phyloP scores from a whole-genome alignment of 2,888 invertebrate species.

The Boloria selene region DNA sequence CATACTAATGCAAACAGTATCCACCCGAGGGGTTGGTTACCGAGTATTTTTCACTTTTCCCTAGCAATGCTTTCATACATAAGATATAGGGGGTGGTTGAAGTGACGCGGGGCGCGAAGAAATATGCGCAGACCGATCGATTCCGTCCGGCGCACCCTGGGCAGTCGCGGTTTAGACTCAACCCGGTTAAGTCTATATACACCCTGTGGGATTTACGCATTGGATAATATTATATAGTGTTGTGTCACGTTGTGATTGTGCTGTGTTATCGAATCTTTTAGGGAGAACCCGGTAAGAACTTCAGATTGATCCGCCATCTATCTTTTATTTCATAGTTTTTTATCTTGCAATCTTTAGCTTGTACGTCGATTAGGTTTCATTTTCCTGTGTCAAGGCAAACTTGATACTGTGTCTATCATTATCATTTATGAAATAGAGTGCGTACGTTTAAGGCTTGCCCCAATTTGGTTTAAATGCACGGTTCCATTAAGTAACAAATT shows the following conservation, averaged over 20 bases:
- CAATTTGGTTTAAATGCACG: constrained; percentile 18
- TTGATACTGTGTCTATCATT: constrained; percentile 14
- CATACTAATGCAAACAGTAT: constrained; percentile 35
- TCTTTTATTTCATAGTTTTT: constrained; percentile 8
- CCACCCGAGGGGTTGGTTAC: constrained; percentile 42
- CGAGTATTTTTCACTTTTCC: constrained; percentile 65
- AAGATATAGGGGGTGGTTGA: constrained; percentile 70
- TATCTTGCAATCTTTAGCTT: constrained; percentile 5
- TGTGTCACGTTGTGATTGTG: constrained; percentile 48
- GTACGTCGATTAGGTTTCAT: constrained; percentile 7
- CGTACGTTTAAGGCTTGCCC: constrained; percentile 15
- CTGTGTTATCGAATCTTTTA: constrained; percentile 42
- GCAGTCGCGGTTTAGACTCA: constrained; percentile 64
- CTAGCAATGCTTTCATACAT: constrained; percentile 73
- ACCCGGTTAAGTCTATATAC: constrained; percentile 46
- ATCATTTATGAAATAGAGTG: constrained; percentile 24
- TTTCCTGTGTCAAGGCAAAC: constrained; percentile 27
- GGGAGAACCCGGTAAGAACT: constrained; percentile 38
- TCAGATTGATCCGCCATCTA: constrained; percentile 3
- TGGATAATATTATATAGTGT: constrained; percentile 50
- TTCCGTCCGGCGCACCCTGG: constrained; percentile 63
- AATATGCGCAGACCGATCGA: constrained; percentile 76
- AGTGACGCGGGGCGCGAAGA: constrained; percentile 60
- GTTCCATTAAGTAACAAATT: constrained; percentile 9
- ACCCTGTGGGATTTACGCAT: constrained; percentile 67